phyloP scores from a whole-genome alignment of 2,113 vertebrate genomes.

The Thomomys bottae region DNA sequence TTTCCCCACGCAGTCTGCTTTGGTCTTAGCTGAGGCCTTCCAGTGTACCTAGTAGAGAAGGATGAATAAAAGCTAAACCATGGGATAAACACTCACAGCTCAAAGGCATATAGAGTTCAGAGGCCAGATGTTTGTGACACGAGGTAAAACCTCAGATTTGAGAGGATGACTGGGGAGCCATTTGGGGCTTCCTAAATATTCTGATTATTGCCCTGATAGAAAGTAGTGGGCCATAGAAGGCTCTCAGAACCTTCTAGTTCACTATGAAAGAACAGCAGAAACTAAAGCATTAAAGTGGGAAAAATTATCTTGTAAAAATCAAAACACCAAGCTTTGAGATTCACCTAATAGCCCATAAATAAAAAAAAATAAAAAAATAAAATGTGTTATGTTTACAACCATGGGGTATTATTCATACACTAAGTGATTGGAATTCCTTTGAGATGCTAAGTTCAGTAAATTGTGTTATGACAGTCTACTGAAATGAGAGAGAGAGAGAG shows the following conservation, averaged over 20 bases:
- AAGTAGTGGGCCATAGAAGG: neutral
- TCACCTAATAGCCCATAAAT: too few relatives aligned
- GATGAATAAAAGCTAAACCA: neutral
- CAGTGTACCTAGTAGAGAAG: slow-evolving; percentile 89
- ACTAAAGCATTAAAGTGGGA: neutral
- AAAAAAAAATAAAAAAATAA: too few relatives aligned
- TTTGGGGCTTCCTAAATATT: neutral
- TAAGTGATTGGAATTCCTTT: too few relatives aligned
- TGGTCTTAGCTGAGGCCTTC: slow-evolving; percentile 90
- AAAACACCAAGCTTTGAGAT: too few relatives aligned
- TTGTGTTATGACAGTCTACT: too few relatives aligned
- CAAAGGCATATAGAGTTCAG: too few relatives aligned
- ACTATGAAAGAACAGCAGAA: neutral
- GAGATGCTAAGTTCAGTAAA: too few relatives aligned
- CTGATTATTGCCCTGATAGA: neutral
- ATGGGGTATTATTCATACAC: too few relatives aligned
- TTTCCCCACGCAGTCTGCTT: slow-evolving; percentile 91
- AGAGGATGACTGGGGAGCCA: neutral
- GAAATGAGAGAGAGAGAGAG: too few relatives aligned
- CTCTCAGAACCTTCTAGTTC: too few relatives aligned
- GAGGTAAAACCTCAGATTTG: accelerated
- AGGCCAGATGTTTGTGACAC: neutral
- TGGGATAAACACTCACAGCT: too few relatives aligned
- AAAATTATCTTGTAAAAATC: neutral
- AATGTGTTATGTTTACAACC: too few relatives aligned